phyloP scores from a whole-genome alignment of 2,797 vertebrate genomes.

The Mallotus villosus region DNA sequence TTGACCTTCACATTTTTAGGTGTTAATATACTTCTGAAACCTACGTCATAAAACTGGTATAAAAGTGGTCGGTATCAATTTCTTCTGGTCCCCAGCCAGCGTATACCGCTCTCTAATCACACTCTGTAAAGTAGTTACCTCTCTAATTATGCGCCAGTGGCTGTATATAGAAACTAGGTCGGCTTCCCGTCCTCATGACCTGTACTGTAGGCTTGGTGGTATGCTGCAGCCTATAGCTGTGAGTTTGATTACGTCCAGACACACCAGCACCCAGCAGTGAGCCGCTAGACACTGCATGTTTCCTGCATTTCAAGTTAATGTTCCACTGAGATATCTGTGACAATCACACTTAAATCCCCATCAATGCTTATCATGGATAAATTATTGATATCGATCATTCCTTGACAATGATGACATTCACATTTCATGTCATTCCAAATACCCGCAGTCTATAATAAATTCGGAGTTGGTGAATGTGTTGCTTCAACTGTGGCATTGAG shows the following conservation, averaged over 20 bases:
- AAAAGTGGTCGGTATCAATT: neutral
- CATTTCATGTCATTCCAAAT: no score
- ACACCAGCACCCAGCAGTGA: neutral
- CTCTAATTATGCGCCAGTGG: slow-evolving; percentile 60
- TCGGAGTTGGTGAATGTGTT: neutral
- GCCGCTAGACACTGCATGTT: neutral
- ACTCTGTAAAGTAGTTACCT: slow-evolving; percentile 64
- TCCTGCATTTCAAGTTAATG: neutral
- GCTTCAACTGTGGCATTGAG: neutral
- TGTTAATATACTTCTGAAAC: no score
- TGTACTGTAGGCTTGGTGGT: slow-evolving; percentile 19
- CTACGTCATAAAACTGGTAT: no score
- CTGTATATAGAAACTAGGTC: slow-evolving; percentile 66
- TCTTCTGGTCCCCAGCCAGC: slow-evolving; percentile 15
- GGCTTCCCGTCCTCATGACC: slow-evolving; percentile 46
- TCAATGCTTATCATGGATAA: no score
- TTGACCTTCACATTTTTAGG: no score
- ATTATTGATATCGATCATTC: no score
- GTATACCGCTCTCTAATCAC: slow-evolving; percentile 57
- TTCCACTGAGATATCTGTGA: neutral
- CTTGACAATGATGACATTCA: no score
- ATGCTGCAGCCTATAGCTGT: slow-evolving; percentile 19
- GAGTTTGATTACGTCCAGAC: neutral
- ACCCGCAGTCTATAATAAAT: no score
- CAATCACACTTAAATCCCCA: neutral